Percentiles rank a stretch among this genome's conserved stretches.
Conservation (phyloP, 2,888 invertebrate species). For the Ptychoptera albimana region DNA sequence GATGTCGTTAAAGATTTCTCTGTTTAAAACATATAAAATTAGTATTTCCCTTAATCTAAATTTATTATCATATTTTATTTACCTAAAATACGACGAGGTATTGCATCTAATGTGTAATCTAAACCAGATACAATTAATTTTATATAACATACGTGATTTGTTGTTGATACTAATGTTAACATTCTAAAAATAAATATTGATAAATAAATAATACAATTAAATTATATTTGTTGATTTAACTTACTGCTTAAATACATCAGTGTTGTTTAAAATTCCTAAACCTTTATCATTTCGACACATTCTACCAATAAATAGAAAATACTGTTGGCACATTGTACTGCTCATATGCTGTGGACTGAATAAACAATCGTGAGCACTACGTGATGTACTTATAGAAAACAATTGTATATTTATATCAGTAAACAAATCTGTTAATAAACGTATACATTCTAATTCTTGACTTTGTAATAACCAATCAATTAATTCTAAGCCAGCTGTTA, state of each 20-base stretch:
- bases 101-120: conserved; percentile 59
- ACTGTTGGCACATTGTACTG: conserved; percentile 83
- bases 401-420: conserved; percentile 63
- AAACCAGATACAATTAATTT: conserved; percentile 85
- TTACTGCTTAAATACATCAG: conserved; percentile 60
- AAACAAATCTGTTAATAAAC: conserved; percentile 61
- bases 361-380: conserved; percentile 69
- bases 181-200: conserved; percentile 37
- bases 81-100: conserved; percentile 45
- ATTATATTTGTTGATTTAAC: conserved; percentile 12
- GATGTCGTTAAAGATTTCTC: conserved; percentile 30
- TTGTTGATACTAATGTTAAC: conserved; percentile 60
- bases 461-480: conserved; percentile 27
- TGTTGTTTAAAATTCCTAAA: conserved; percentile 51
- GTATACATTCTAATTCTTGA: conserved; percentile 42
- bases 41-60: background rate
- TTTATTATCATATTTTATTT: conserved; percentile 2
- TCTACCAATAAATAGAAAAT: conserved; percentile 85
- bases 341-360: conserved; percentile 79
- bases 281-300: conserved; percentile 58
- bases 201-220: background rate
- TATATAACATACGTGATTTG: conserved; percentile 81
- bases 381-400: conserved; percentile 50
- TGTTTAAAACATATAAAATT: conserved; percentile 14
- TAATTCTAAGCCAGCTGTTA: conserved; percentile 26